Evolutionary conservation across 2,888 invertebrate species (phyloP).

Genomic region (Sphaerophoria taeniata): DNA sequence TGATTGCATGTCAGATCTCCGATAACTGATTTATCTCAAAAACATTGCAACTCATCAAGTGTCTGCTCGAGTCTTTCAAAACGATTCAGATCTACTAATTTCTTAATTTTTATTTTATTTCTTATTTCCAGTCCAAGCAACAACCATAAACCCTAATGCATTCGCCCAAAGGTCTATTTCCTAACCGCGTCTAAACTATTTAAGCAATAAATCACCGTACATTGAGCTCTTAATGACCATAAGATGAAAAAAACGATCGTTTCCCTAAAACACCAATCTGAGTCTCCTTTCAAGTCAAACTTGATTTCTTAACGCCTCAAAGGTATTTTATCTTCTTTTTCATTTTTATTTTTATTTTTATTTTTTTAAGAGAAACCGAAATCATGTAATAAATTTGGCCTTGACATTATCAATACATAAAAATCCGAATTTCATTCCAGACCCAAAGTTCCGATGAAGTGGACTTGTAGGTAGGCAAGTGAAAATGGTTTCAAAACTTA

Average conservation of each 20-base stretch:
- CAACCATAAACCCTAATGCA: conserved; percentile 16
- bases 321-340: conserved; percentile 18
- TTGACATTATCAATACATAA: conserved; percentile 50
- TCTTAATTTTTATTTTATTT: background rate
- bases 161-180: conserved; percentile 24
- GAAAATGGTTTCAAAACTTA: conserved; percentile 8
- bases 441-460: background rate
- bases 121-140: background rate
- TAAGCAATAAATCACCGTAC: conserved; percentile 21
- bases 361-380: conserved; percentile 15
- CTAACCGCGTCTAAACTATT: conserved; percentile 6
- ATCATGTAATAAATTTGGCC: conserved; percentile 43
- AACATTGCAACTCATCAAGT: background rate
- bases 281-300: conserved; percentile 36
- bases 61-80: background rate
- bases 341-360: conserved; percentile 5
- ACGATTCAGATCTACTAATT: background rate
- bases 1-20: background rate
- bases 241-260: background rate
- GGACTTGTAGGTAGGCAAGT: background rate
- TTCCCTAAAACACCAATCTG: conserved; percentile 30
- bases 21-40: background rate
- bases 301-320: conserved; percentile 39
- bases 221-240: conserved; percentile 24
- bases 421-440: conserved; percentile 17